Percentiles rank a stretch among this genome's conserved stretches.
Conservation (phyloP, 2,888 invertebrate species). For the Agonopterix heracliana region DNA sequence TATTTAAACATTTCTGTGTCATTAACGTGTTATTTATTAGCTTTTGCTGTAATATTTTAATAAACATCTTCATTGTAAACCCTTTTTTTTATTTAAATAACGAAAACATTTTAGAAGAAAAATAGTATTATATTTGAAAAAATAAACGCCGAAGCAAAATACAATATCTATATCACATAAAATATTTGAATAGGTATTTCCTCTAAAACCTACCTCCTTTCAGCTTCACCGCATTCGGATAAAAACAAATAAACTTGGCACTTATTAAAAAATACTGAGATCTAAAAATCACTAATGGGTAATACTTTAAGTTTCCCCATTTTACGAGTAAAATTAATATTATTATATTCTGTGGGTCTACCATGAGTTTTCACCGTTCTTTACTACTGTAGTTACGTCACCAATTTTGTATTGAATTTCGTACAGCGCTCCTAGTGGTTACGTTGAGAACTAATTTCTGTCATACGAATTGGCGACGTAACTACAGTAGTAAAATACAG, state of each 20-base stretch:
- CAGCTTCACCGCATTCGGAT: too few species aligned
- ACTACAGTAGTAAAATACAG: too few species aligned
- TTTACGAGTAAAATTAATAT: neutral
- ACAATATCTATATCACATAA: slow-evolving; percentile 17
- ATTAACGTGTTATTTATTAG: slow-evolving; percentile 4
- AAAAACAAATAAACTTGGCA: slow-evolving; percentile 1
- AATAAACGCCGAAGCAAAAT: slow-evolving; percentile 22
- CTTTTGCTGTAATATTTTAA: slow-evolving; percentile 3
- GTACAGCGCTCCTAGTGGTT: too few species aligned
- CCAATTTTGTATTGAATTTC: too few species aligned
- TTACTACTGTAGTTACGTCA: too few species aligned
- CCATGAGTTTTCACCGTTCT: too few species aligned
- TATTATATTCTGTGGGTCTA: too few species aligned
- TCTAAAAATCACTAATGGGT: neutral
- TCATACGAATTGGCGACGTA: too few species aligned
- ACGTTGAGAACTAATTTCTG: too few species aligned
- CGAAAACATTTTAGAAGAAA: slow-evolving; percentile 3
- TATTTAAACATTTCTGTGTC: too few species aligned
- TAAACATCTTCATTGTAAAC: neutral
- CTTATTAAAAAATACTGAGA: neutral
- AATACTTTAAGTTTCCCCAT: neutral
- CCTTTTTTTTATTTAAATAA: neutral
- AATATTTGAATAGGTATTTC: slow-evolving; percentile 5
- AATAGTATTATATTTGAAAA: slow-evolving; percentile 35
- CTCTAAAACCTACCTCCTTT: slow-evolving; percentile 15